These are phyloP conservation scores for Lithophane leautieri DNA, from an alignment of 2,888 invertebrate genomes.

Conservation along the genomic window DNA sequence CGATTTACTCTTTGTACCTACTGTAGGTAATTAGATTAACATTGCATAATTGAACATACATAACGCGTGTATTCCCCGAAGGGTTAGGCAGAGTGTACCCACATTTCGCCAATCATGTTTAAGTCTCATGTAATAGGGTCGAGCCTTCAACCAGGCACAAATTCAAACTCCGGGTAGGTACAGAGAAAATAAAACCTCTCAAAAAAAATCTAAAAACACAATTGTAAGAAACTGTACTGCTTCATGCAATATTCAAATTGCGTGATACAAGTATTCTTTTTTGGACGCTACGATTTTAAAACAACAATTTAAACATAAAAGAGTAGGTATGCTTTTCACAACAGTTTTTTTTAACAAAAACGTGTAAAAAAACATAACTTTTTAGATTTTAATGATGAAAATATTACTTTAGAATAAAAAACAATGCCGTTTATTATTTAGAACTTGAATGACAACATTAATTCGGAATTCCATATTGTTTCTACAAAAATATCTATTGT, in stretches of 20 bases:
- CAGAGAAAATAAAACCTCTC: no score
- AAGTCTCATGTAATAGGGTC: neutral
- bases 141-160: neutral
- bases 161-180: neutral
- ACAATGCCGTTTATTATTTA: neutral
- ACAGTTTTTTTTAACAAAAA: neutral
- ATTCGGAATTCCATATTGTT: constrained; percentile 25
- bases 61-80: neutral
- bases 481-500: neutral
- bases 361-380: neutral
- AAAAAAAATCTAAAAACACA: neutral
- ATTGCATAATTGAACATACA: neutral
- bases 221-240: neutral
- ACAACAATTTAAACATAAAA: neutral
- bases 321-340: neutral
- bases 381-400: constrained; percentile 9
- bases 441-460: neutral
- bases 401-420: neutral
- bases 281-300: neutral
- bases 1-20: neutral
- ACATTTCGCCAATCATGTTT: neutral
- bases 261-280: neutral
- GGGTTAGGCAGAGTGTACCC: neutral
- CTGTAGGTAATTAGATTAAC: neutral
- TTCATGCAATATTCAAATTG: neutral